A percentile compares a stretch with the other conserved stretches of the same genome.
These are phyloP conservation scores for Clarias laeviceps DNA, from an alignment of 2,797 vertebrate genomes.

Conservation along the genomic window DNA sequence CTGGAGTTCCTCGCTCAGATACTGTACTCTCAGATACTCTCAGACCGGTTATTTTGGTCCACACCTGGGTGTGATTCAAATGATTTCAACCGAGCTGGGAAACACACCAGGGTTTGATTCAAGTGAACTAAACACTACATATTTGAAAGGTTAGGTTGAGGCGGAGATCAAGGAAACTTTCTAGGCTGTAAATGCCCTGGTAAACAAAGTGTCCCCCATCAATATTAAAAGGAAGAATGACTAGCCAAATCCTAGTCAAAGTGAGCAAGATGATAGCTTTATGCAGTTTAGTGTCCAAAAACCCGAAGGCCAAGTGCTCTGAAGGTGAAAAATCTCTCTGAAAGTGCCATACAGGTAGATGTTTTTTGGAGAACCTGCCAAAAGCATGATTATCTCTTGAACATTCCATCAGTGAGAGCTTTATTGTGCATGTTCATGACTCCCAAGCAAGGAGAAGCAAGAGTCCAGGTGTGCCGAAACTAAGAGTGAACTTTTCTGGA, in stretches of 20 bases:
- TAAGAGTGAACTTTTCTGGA: neutral
- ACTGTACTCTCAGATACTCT: neutral
- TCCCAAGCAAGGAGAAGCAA: neutral
- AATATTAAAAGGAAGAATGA: neutral
- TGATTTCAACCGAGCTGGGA: neutral
- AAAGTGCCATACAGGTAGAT: too few species aligned
- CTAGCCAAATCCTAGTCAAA: neutral
- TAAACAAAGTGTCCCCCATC: neutral
- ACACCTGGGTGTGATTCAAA: neutral
- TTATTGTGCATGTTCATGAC: neutral
- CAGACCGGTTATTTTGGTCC: neutral
- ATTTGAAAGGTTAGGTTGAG: neutral
- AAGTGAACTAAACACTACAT: neutral
- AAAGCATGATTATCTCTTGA: neutral
- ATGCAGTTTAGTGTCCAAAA: neutral
- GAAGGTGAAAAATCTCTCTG: too few species aligned
- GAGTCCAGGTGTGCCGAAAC: neutral
- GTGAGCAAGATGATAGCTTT: neutral
- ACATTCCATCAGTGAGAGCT: neutral
- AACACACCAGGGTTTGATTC: neutral
- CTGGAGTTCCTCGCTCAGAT: neutral
- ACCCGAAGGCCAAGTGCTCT: neutral
- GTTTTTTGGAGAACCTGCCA: neutral
- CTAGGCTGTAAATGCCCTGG: neutral
- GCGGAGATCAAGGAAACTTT: neutral